Conservation (phyloP, 2,888 invertebrate genomes). For the Abscondita cerata region DNA sequence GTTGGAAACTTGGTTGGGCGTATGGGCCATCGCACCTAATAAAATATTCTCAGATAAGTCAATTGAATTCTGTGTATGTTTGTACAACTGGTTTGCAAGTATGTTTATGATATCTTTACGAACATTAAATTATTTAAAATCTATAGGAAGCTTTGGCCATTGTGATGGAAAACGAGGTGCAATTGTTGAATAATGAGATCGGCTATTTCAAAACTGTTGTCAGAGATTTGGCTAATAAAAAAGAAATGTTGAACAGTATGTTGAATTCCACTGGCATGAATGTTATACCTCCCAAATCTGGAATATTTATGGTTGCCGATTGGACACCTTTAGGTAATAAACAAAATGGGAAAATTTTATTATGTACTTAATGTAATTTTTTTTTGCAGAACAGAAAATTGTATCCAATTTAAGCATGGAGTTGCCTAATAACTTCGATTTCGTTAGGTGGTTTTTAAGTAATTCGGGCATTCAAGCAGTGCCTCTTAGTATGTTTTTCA, state of each 20-base stretch:
- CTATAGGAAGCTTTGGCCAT: constrained; percentile 85
- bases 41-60: constrained; percentile 82
- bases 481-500: constrained; percentile 94
- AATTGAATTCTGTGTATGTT: constrained; percentile 94
- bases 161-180: constrained; percentile 85
- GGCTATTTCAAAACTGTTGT: constrained; percentile 85
- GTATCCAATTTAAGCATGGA: no score
- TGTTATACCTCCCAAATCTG: background rate
- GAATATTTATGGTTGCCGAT: background rate
- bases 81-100: constrained; percentile 88
- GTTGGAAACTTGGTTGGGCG: constrained; percentile 97
- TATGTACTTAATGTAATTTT: no score
- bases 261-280: background rate
- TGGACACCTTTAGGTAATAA: background rate
- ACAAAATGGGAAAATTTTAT: no score
- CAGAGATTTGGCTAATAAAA: constrained; percentile 75
- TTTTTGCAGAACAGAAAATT: no score
- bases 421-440: constrained; percentile 76
- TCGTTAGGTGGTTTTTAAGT: constrained; percentile 95
- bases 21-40: constrained; percentile 87
- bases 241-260: constrained; percentile 61
- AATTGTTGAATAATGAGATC: constrained; percentile 71
- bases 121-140: background rate
- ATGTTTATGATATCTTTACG: background rate
- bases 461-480: constrained; percentile 92